phyloP scores from a whole-genome alignment of 2,113 vertebrate species.

The Pelmatolapia mariae region DNA sequence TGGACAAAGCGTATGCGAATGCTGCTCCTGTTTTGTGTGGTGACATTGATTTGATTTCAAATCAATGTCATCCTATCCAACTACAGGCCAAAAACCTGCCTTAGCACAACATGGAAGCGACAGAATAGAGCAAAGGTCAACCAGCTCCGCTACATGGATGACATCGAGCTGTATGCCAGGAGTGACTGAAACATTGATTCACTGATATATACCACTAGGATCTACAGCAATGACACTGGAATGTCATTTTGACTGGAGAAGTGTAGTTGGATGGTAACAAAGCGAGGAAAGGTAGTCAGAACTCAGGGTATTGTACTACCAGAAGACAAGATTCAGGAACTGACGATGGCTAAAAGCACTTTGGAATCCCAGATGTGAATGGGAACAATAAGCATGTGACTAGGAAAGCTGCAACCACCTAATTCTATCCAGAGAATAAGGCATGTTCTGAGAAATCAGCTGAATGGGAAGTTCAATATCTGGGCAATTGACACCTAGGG shows the following conservation, averaged over 20 bases:
- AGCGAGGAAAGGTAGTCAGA: not conserved
- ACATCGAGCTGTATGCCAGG: not conserved
- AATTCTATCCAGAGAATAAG: not conserved
- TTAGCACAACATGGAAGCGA: not conserved
- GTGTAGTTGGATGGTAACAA: not conserved
- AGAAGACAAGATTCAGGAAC: not conserved
- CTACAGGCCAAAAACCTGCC: not conserved
- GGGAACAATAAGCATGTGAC: not conserved
- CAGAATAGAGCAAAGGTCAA: not conserved
- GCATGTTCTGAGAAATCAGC: not conserved
- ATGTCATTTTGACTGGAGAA: not conserved
- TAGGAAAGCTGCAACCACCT: not conserved
- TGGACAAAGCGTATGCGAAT: no score
- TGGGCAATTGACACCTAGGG: rapidly evolving
- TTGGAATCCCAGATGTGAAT: not conserved
- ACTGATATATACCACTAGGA: not conserved
- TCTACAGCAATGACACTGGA: not conserved
- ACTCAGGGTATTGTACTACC: not conserved
- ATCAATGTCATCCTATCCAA: no score
- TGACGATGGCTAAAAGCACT: not conserved
- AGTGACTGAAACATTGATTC: not conserved
- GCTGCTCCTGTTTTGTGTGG: no score
- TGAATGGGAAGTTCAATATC: not conserved
- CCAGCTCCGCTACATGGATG: not conserved
- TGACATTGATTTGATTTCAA: no score